These are phyloP conservation scores for Willisornis vidua DNA, from an alignment of 2,113 vertebrate genomes.

Conservation along the genomic window DNA sequence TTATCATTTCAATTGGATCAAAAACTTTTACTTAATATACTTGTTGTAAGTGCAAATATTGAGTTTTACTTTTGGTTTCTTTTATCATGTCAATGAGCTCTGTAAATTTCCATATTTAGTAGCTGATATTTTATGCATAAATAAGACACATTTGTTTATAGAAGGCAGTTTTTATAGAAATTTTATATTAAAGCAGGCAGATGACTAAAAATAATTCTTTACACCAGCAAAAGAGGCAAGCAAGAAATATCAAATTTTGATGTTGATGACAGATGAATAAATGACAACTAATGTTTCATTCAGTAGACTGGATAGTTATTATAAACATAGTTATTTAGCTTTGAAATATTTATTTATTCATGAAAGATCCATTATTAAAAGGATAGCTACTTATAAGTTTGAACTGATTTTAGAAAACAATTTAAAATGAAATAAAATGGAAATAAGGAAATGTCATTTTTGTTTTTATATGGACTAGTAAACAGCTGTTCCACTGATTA, in stretches of 20 bases:
- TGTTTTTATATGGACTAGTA: neutral
- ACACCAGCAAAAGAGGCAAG: neutral
- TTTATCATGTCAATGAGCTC: neutral
- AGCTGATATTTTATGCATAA: neutral
- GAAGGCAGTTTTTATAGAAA: neutral
- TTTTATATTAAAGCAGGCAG: neutral
- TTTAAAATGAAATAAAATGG: neutral
- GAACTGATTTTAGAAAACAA: neutral
- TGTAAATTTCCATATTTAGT: neutral
- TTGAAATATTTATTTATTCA: constrained; percentile 41
- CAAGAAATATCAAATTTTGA: neutral
- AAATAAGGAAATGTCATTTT: neutral
- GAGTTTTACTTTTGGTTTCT: neutral
- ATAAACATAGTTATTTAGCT: neutral
- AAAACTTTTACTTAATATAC: neutral
- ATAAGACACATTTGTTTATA: neutral
- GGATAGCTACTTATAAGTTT: neutral
- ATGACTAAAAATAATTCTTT: neutral
- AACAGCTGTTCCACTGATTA: neutral
- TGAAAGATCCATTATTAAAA: neutral
- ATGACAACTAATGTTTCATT: constrained; percentile 5
- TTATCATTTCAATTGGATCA: neutral
- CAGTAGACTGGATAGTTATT: neutral
- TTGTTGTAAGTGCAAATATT: neutral
- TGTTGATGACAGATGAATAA: neutral